Base-by-base conservation (phyloP, 2,888 invertebrate species). In the Heliconius ethilla region DNA sequence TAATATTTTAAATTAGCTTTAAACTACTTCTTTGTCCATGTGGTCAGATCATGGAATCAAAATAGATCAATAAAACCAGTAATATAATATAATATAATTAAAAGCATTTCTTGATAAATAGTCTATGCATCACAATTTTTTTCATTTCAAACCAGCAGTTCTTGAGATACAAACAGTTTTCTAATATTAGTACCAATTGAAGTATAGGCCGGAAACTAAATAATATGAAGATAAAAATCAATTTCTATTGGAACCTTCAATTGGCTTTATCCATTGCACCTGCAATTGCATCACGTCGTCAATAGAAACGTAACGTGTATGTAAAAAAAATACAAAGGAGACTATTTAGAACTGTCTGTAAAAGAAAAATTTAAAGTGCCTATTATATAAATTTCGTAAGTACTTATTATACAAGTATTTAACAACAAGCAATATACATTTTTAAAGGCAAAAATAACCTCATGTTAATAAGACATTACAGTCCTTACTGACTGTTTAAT, bases 361-460 rank as follows among this genome's bases (percentile, higher is more conserved):
- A 25, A 13, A 25, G 45, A 45, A 18, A 27, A 3, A 27, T 11
- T 70, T 51, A 6, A 72, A 72, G 55, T n/a, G 33, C 13, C 29
- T n/a, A 72, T 55, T 70, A 55, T 33, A 81, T 75, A 75, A 78
- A 76, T 76, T 33, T 10, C 1, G 11, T 67, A 40, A n/a, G 67
- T 40, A 40, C 25, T 15, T 67, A 13, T 67, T 67, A 10, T 66
- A 66, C 22, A 66, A 66, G 65, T 66, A 63, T 6, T 13, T 18
- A 51, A 51, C 18, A 51, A 40, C 33, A 40, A 40, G 11, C 1
- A 40, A 40, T 40, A 11, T 22, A 51, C 18, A 7, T 51, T 22
- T 51, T 51, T 59, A n/a, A 55, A 59, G 11, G 11, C n/a, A 59
- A 59, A 59, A n/a, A 11, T 22, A 22, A 55, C 3, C 22, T 10